Percentiles rank a stretch among this genome's conserved stretches.
These are phyloP conservation scores for Vesta saturnalis DNA, from an alignment of 2,888 invertebrate genomes.

Conservation along the genomic window DNA sequence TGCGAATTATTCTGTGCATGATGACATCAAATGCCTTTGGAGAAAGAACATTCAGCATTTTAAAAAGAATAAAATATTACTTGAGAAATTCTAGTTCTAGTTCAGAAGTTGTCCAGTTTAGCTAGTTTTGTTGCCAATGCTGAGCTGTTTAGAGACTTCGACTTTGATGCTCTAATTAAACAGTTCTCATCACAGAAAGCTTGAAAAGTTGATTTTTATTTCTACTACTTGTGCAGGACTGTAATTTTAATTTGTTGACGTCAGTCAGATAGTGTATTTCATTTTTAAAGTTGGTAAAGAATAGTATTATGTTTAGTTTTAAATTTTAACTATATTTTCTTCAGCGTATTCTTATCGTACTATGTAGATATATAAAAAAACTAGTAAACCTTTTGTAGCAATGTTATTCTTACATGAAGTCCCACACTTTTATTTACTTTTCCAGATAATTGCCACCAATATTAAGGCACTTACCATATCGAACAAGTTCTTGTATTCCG, in stretches of 20 bases:
- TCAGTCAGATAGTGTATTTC: too few species aligned
- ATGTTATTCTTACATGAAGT: too few species aligned
- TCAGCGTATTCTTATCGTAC: not conserved
- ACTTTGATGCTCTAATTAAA: not conserved
- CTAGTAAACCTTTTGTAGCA: too few species aligned
- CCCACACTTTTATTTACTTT: too few species aligned
- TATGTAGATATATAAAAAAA: not conserved
- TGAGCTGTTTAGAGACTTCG: not conserved
- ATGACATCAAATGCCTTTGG: not conserved
- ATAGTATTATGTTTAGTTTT: not conserved
- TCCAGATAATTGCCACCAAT: too few species aligned
- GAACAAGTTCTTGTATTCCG: too few species aligned
- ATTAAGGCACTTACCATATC: too few species aligned
- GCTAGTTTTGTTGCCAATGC: too few species aligned
- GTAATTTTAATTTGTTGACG: not conserved
- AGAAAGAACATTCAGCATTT: not conserved
- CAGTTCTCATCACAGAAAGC: not conserved
- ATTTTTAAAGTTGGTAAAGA: too few species aligned
- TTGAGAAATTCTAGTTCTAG: too few species aligned
- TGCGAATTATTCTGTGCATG: not conserved
- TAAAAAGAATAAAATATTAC: not conserved
- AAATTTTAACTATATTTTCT: not conserved
- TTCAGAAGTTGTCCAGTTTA: not conserved
- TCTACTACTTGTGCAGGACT: not conserved
- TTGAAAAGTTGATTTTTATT: not conserved